Evolutionary conservation across 2,797 vertebrate species (phyloP).

Genomic region (Poecilia picta): DNA sequence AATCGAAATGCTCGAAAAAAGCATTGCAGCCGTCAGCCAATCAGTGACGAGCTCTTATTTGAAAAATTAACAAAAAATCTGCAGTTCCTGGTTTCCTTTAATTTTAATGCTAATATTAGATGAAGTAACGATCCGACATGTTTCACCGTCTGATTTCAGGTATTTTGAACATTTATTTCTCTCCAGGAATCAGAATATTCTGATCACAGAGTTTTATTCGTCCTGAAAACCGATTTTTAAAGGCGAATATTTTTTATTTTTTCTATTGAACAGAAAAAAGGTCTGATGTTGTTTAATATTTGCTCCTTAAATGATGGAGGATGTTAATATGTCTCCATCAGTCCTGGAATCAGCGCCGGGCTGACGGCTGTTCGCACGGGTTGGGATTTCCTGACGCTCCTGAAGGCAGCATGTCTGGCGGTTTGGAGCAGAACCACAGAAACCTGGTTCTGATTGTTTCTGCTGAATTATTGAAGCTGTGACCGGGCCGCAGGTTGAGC

Average conservation of each 20-base stretch:
- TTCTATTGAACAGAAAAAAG: background rate
- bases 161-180: background rate
- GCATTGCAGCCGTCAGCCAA: no score
- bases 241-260: background rate
- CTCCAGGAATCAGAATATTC: background rate
- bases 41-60: no score
- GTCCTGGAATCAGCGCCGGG: background rate
- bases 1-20: no score
- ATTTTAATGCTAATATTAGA: no score
- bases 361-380: background rate
- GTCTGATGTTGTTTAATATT: background rate
- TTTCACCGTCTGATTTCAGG: background rate
- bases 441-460: constrained; percentile 8
- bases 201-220: background rate
- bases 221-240: background rate
- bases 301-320: background rate
- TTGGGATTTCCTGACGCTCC: background rate
- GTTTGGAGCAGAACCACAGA: background rate
- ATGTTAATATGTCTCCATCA: background rate
- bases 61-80: no score
- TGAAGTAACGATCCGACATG: background rate
- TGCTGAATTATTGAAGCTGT: background rate
- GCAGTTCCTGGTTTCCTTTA: no score
- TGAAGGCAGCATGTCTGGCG: background rate
- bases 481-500: background rate